Evolutionary conservation across 2,888 invertebrate species (phyloP).

Genomic region (Oxycera nigricornis): DNA sequence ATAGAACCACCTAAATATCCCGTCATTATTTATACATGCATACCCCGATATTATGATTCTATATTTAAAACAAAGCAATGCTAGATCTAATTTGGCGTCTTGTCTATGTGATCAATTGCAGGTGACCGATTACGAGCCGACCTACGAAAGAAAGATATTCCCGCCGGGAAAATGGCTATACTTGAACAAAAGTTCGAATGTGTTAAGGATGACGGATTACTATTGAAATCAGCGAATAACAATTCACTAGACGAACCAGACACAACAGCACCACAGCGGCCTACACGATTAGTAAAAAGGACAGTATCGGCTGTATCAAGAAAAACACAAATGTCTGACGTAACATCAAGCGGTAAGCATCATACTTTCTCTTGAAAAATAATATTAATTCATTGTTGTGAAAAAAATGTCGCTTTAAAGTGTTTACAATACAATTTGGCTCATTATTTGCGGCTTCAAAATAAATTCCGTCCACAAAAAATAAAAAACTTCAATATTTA

Average conservation of each 20-base stretch:
- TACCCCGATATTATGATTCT: too few species aligned
- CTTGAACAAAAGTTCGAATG: conserved; percentile 89
- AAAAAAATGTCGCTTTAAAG: neutral
- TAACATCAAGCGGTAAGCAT: conserved; percentile 42
- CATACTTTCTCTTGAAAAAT: neutral
- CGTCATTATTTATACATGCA: too few species aligned
- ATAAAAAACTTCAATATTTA: too few species aligned
- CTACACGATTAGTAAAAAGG: conserved; percentile 63
- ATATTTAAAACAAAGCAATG: neutral
- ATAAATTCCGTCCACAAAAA: too few species aligned
- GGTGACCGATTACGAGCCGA: conserved; percentile 83
- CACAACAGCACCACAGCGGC: conserved; percentile 59
- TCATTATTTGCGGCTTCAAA: neutral
- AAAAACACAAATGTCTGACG: conserved; percentile 55
- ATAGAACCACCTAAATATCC: too few species aligned
- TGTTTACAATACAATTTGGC: neutral
- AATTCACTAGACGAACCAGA: conserved; percentile 63
- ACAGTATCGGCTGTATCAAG: conserved; percentile 57
- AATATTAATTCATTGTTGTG: neutral
- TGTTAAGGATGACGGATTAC: conserved; percentile 76
- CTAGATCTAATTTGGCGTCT: neutral
- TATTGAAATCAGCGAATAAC: conserved; percentile 74
- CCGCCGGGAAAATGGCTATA: conserved; percentile 73
- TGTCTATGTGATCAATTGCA: conserved; percentile 50
- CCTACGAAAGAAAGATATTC: conserved; percentile 79